Evolutionary conservation across 2,888 invertebrate species (phyloP).

Genomic region (Pyrrhosoma nymphula): DNA sequence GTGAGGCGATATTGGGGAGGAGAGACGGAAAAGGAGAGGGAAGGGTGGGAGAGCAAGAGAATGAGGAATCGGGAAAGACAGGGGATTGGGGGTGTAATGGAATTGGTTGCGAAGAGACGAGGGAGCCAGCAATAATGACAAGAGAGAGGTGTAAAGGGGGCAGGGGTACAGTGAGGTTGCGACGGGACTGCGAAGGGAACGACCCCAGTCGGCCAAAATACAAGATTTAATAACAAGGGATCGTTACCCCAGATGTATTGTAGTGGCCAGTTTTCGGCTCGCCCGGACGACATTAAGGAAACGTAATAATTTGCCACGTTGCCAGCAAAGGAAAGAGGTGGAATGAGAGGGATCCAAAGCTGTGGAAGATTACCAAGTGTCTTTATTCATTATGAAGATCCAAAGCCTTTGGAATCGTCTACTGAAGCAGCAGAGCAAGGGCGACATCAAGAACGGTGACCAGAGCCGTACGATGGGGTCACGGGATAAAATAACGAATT

Average conservation of each 20-base stretch:
- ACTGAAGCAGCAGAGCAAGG: neutral
- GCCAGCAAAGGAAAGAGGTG: neutral
- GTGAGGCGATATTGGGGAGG: neutral
- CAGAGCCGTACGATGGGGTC: too few relatives aligned
- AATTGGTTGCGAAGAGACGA: neutral
- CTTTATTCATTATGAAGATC: too few relatives aligned
- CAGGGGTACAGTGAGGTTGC: too few relatives aligned
- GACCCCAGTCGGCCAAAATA: neutral
- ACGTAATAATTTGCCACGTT: neutral
- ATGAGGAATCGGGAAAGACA: neutral
- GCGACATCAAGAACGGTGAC: too few relatives aligned
- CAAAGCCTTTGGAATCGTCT: neutral
- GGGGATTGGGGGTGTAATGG: neutral
- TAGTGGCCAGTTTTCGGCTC: neutral
- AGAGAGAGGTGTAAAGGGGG: neutral
- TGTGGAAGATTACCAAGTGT: too few relatives aligned
- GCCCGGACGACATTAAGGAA: neutral
- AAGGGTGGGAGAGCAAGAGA: neutral
- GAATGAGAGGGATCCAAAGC: neutral
- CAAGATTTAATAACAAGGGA: neutral
- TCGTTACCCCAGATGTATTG: neutral
- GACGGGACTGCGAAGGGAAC: neutral
- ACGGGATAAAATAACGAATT: too few relatives aligned
- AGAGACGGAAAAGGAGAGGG: neutral
- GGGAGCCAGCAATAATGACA: neutral